phyloP scores from a whole-genome alignment of 2,888 invertebrate species.

The Tillus elongatus region DNA sequence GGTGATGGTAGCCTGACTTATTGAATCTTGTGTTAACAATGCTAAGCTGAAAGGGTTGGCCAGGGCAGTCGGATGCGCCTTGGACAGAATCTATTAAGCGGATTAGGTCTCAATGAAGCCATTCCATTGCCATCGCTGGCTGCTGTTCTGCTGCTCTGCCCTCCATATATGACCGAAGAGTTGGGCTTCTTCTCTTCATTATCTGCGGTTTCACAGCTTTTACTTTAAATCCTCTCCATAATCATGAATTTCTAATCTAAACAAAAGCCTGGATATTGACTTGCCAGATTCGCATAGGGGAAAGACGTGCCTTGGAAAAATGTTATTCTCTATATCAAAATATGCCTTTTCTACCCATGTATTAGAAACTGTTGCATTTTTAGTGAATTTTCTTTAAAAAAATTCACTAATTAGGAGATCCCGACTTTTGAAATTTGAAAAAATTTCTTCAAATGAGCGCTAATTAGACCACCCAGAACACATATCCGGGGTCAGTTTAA shows the following conservation, averaged over 20 bases:
- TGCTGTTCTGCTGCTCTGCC: conserved; percentile 16
- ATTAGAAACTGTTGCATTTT: too few species aligned
- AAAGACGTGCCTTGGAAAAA: too few species aligned
- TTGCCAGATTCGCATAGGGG: background rate
- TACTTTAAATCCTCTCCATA: conserved; percentile 25
- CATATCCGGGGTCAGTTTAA: too few species aligned
- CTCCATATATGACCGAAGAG: conserved; percentile 24
- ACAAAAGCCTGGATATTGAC: too few species aligned
- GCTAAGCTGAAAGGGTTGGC: conserved; percentile 41
- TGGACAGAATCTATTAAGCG: conserved; percentile 45
- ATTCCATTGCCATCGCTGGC: conserved; percentile 26
- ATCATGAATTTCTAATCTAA: too few species aligned
- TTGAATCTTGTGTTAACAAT: conserved; percentile 42
- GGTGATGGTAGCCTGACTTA: conserved; percentile 36
- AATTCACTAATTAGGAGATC: too few species aligned
- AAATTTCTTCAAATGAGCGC: too few species aligned
- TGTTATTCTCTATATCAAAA: too few species aligned
- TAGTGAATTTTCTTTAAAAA: too few species aligned
- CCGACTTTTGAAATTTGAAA: too few species aligned
- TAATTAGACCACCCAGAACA: too few species aligned
- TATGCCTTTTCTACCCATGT: too few species aligned
- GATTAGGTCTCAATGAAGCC: conserved; percentile 43
- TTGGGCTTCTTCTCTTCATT: conserved; percentile 38
- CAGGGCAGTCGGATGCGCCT: conserved; percentile 34
- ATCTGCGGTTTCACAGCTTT: conserved; percentile 35